These are phyloP conservation scores for Tenthredo amoena DNA, from an alignment of 2,888 invertebrate species.

Conservation along the genomic window DNA sequence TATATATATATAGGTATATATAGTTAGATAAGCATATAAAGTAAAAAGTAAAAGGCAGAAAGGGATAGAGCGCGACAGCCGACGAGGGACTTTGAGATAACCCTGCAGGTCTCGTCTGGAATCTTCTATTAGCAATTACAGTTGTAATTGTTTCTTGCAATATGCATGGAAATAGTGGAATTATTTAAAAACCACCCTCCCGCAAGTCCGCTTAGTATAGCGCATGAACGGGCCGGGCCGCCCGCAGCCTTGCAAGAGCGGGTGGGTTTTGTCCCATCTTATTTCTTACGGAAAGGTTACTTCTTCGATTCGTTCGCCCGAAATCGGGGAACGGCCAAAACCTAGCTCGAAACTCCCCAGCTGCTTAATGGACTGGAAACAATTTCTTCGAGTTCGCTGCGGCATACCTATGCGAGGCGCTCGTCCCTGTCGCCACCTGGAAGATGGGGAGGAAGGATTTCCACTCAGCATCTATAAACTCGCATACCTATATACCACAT, in stretches of 20 bases:
- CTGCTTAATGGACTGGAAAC: slow-evolving; percentile 75
- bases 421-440: slow-evolving; percentile 51
- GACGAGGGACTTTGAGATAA: slow-evolving; percentile 71
- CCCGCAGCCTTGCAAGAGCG: slow-evolving; percentile 17
- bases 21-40: slow-evolving; percentile 49
- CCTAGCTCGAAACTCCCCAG: slow-evolving; percentile 65
- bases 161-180: slow-evolving; percentile 78
- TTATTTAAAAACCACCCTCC: slow-evolving; percentile 77
- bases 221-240: slow-evolving; percentile 41
- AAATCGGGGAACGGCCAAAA: slow-evolving; percentile 64
- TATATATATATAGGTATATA: slow-evolving; percentile 41
- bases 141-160: slow-evolving; percentile 78
- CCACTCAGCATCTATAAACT: neutral
- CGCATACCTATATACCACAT: neutral
- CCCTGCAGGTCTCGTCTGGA: slow-evolving; percentile 75
- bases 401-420: slow-evolving; percentile 56
- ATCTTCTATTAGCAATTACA: slow-evolving; percentile 78
- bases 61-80: slow-evolving; percentile 49
- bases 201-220: slow-evolving; percentile 25
- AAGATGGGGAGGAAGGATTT: slow-evolving; percentile 17
- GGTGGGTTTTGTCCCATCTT: slow-evolving; percentile 56
- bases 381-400: slow-evolving; percentile 69
- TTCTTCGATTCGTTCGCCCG: slow-evolving; percentile 62
- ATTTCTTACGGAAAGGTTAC: slow-evolving; percentile 57
- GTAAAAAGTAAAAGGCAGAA: slow-evolving; percentile 48